A percentile compares a stretch with the other conserved stretches of the same genome.
Conservation (phyloP, 2,888 invertebrate species). For the Camponotus fellah region DNA sequence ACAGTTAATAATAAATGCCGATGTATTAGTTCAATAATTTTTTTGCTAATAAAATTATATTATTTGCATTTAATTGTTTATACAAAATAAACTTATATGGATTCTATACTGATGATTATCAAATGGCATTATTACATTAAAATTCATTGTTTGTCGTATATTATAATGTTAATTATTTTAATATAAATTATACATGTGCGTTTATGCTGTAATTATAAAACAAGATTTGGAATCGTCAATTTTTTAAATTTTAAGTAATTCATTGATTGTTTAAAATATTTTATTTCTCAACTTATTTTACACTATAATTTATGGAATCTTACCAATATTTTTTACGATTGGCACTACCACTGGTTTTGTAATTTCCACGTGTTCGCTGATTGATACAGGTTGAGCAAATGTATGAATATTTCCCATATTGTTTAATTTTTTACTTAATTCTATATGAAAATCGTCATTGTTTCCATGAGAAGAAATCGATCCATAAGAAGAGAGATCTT, state of each 20-base stretch:
- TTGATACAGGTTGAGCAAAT: conserved; percentile 87
- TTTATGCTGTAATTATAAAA: background rate
- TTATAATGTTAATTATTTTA: background rate
- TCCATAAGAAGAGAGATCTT: conserved; percentile 62
- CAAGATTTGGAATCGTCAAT: background rate
- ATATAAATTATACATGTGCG: background rate
- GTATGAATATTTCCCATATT: conserved; percentile 79
- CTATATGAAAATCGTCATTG: conserved; percentile 54
- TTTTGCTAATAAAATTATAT: background rate
- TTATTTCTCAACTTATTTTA: conserved; percentile 9
- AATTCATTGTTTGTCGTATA: background rate
- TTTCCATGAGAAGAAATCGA: conserved; percentile 63
- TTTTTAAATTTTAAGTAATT: background rate
- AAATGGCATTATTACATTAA: background rate
- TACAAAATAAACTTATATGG: background rate
- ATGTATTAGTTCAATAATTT: background rate
- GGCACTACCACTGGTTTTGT: conserved; percentile 90
- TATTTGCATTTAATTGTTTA: background rate
- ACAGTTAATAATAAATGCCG: background rate
- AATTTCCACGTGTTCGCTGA: conserved; percentile 89
- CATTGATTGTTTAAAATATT: background rate
- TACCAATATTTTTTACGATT: conserved; percentile 89
- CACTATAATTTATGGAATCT: conserved; percentile 26
- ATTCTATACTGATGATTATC: conserved; percentile 1
- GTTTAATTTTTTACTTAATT: conserved; percentile 65